These are phyloP conservation scores for Oscheius sp. DNA, from an alignment of 1,140 invertebrate species.

Conservation along the genomic window DNA sequence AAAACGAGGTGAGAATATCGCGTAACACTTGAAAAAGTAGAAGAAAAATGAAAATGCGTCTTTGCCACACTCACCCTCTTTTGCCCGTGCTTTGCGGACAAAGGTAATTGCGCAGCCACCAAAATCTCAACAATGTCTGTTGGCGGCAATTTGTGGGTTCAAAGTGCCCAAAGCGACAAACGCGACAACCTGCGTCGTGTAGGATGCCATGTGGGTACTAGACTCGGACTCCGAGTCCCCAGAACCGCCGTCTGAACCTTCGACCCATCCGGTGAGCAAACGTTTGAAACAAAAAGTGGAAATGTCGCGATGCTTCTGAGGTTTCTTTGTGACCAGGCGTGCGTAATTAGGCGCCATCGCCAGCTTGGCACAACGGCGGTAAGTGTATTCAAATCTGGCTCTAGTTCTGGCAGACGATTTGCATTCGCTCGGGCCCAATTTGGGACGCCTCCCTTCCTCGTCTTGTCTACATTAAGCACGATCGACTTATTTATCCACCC, in stretches of 20 bases:
- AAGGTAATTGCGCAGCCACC: constrained; percentile 4
- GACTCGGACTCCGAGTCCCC: constrained; percentile 2
- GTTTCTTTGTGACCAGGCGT: not conserved
- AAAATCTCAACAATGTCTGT: not conserved
- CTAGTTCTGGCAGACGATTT: constrained; percentile 6
- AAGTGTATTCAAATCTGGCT: constrained; percentile 14
- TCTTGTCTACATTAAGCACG: not conserved
- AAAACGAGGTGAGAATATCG: too few species aligned
- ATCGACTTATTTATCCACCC: too few species aligned
- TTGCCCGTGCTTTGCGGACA: too few species aligned
- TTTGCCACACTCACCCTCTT: too few species aligned
- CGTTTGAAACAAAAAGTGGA: too few species aligned
- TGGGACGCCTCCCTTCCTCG: not conserved
- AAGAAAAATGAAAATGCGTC: too few species aligned
- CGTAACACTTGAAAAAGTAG: too few species aligned
- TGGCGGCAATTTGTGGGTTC: not conserved
- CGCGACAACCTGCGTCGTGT: not conserved
- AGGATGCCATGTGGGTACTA: not conserved
- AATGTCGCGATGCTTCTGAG: not conserved
- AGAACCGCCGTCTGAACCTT: not conserved
- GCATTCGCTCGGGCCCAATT: constrained; percentile 4
- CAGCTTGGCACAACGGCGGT: constrained; percentile 2
- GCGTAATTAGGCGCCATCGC: not conserved
- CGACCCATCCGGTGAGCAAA: not conserved
- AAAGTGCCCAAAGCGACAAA: not conserved